Conservation (phyloP, 2,113 vertebrate genomes). For the Nibea albiflora region DNA sequence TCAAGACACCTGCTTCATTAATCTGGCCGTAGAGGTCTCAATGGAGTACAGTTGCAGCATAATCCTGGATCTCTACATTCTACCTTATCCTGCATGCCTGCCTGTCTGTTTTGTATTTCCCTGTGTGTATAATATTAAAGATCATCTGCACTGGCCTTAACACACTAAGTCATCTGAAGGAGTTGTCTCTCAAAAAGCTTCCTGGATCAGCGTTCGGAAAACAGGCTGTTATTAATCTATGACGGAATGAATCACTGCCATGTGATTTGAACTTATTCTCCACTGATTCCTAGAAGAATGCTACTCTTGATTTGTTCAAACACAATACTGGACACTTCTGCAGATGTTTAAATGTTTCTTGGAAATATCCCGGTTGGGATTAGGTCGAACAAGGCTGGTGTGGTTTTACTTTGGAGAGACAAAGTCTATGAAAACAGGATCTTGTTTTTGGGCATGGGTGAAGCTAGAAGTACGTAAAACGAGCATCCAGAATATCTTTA, state of each 20-base stretch:
- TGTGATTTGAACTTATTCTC: slow-evolving; percentile 62
- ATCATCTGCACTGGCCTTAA: slow-evolving; percentile 35
- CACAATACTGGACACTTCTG: slow-evolving; percentile 31
- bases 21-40: neutral
- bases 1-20: neutral
- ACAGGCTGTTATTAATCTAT: slow-evolving; percentile 55
- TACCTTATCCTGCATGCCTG: neutral
- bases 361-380: slow-evolving; percentile 34
- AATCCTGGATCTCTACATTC: neutral
- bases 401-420: slow-evolving; percentile 37
- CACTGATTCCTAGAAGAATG: slow-evolving; percentile 42
- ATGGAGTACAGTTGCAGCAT: neutral
- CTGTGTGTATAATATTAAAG: neutral
- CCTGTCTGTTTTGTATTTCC: slow-evolving; percentile 33
- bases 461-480: slow-evolving; percentile 1
- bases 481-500: slow-evolving; percentile 8
- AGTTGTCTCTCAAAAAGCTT: slow-evolving; percentile 39
- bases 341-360: slow-evolving; percentile 59
- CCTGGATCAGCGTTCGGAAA: slow-evolving; percentile 56
- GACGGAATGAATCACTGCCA: slow-evolving; percentile 42
- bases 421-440: slow-evolving; percentile 14
- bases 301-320: slow-evolving; percentile 41
- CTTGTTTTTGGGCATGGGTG: neutral
- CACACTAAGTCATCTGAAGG: slow-evolving; percentile 33
- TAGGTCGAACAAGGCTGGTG: slow-evolving; percentile 16